A percentile compares a stretch with the other conserved stretches of the same genome.
These are phyloP conservation scores for Conus betulinus DNA, from an alignment of 1,140 invertebrate genomes.

Conservation along the genomic window DNA sequence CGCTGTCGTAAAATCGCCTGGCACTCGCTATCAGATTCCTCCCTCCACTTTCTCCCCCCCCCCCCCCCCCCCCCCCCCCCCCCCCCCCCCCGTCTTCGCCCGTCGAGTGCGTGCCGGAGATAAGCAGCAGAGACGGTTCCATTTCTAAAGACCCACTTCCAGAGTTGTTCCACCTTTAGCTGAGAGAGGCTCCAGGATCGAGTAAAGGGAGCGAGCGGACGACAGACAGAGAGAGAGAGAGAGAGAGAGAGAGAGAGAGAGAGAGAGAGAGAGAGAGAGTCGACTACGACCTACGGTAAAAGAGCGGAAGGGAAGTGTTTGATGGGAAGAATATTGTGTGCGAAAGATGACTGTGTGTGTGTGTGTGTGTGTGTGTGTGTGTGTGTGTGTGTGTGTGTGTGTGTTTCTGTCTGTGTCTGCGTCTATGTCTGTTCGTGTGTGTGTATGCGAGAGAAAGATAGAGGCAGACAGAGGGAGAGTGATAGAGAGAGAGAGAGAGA, in stretches of 20 bases:
- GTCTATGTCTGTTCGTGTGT: too few relatives aligned
- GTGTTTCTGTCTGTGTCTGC: too few relatives aligned
- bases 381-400: background rate
- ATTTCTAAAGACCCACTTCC: slow-evolving; percentile 26
- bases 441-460: too few relatives aligned
- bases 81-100: background rate
- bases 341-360: too few relatives aligned
- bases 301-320: too few relatives aligned
- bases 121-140: slow-evolving; percentile 6
- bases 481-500: too few relatives aligned
- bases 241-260: background rate
- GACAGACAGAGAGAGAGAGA: background rate
- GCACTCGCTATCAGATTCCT: background rate
- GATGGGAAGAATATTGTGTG: too few relatives aligned
- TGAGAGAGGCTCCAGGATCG: background rate
- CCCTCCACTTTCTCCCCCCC: slow-evolving; percentile 4
- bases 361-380: background rate
- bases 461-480: too few relatives aligned
- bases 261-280: background rate
- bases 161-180: background rate
- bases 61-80: background rate
- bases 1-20: background rate
- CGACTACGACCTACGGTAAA: too few relatives aligned
- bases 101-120: slow-evolving; percentile 10
- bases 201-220: background rate